Evolutionary conservation across 1,140 invertebrate genomes (phyloP).

Genomic region (Varroa destructor): DNA sequence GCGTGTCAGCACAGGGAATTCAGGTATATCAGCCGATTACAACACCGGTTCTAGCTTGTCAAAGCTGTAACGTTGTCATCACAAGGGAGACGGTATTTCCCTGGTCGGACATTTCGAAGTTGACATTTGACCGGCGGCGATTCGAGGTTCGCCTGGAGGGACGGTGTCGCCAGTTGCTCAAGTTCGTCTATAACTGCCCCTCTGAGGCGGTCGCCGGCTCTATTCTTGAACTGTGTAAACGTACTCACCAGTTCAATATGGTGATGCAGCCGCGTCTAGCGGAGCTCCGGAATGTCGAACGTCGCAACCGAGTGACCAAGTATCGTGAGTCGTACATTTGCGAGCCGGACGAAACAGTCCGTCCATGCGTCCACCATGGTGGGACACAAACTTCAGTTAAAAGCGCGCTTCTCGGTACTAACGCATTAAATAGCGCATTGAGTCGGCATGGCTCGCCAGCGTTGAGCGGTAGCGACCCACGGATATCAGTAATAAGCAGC

Average conservation of each 20-base stretch:
- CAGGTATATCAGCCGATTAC: slow-evolving; percentile 52
- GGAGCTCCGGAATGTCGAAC: slow-evolving; percentile 59
- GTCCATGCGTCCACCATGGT: slow-evolving; percentile 19
- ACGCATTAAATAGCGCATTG: slow-evolving; percentile 10
- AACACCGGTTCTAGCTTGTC: slow-evolving; percentile 1
- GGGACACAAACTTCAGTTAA: slow-evolving; percentile 1
- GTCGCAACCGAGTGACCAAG: slow-evolving; percentile 47
- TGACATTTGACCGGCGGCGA: slow-evolving; percentile 31
- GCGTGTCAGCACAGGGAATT: slow-evolving; percentile 70
- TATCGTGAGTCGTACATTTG: slow-evolving; percentile 44
- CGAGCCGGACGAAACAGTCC: slow-evolving; percentile 29
- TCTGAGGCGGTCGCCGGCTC: slow-evolving; percentile 84
- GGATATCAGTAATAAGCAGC: slow-evolving; percentile 76
- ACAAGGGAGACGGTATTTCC: slow-evolving; percentile 27
- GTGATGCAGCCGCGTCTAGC: slow-evolving; percentile 65
- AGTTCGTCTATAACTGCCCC: slow-evolving; percentile 67
- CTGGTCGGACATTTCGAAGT: slow-evolving; percentile 33
- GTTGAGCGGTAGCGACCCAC: slow-evolving; percentile 48
- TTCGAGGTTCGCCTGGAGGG: slow-evolving; percentile 22
- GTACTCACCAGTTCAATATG: slow-evolving; percentile 88
- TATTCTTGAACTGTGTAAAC: slow-evolving; percentile 67
- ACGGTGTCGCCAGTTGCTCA: slow-evolving; percentile 14
- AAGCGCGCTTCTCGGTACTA: slow-evolving; percentile 28
- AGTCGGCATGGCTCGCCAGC: slow-evolving; percentile 17
- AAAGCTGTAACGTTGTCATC: slow-evolving; percentile 9